A percentile compares a stretch with the other conserved stretches of the same genome.
Evolutionary conservation across 2,113 vertebrate genomes (phyloP).

Genomic region (Aspiorhynchus laticeps): DNA sequence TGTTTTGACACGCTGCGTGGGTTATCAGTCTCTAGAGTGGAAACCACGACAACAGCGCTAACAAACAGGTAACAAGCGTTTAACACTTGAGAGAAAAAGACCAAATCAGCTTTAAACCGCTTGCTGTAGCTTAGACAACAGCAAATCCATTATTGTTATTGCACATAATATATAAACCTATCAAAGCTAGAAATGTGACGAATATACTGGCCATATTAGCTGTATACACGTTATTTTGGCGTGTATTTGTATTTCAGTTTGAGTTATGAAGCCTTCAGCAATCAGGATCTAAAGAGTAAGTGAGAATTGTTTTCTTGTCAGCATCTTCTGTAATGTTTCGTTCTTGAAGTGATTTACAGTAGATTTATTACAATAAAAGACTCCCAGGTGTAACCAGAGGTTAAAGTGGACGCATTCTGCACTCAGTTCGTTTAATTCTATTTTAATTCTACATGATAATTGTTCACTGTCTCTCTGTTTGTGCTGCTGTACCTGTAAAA

Average conservation of each 20-base stretch:
- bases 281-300: background rate
- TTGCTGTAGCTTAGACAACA: background rate
- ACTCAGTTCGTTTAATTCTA: background rate
- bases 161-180: too few species aligned
- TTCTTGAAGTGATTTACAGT: background rate
- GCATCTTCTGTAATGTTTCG: background rate
- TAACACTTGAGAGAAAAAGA: background rate
- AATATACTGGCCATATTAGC: background rate
- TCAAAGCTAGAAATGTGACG: background rate
- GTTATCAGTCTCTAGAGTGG: constrained; percentile 28
- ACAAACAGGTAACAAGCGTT: constrained; percentile 1
- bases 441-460: background rate
- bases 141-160: too few species aligned
- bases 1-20: background rate
- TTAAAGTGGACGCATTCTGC: background rate
- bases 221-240: background rate
- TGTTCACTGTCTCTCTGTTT: background rate
- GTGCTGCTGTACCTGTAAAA: background rate
- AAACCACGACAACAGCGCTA: constrained; percentile 12
- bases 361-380: background rate
- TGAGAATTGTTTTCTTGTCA: background rate
- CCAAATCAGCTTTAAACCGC: background rate
- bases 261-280: background rate
- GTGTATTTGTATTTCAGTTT: background rate
- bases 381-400: background rate